A percentile compares a stretch with the other conserved stretches of the same genome.
phyloP scores from a whole-genome alignment of 2,888 invertebrate species.

The Andrena haemorrhoa region DNA sequence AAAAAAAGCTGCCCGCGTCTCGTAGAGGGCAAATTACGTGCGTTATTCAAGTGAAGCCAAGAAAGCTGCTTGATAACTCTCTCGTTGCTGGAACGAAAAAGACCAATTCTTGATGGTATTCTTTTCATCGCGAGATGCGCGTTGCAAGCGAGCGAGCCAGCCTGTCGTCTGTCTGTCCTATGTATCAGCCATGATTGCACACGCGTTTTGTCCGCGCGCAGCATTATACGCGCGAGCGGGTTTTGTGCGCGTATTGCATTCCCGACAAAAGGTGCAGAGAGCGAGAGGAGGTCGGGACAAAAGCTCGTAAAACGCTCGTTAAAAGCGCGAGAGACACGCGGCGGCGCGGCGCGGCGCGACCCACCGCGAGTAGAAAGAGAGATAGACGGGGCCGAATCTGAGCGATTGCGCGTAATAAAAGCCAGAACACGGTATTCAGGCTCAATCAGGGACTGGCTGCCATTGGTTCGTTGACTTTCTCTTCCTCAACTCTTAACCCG shows the following conservation, averaged over 20 bases:
- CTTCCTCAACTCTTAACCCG: slow-evolving; percentile 65
- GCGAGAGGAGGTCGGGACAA: slow-evolving; percentile 44
- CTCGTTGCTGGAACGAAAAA: not conserved
- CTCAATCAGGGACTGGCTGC: slow-evolving; percentile 62
- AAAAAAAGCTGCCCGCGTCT: not conserved
- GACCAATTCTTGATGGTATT: not conserved
- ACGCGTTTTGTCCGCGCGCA: slow-evolving; percentile 24
- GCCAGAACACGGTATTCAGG: slow-evolving; percentile 66
- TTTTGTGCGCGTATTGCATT: slow-evolving; percentile 50
- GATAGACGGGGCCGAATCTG: slow-evolving; percentile 49
- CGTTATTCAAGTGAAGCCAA: slow-evolving; percentile 1
- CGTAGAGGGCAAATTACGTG: not conserved
- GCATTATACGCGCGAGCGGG: slow-evolving; percentile 27
- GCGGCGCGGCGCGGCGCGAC: not conserved
- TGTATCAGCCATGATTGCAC: slow-evolving; percentile 18
- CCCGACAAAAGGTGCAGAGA: slow-evolving; percentile 49
- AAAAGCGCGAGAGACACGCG: slow-evolving; percentile 59
- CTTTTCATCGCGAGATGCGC: not conserved
- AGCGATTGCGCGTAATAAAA: slow-evolving; percentile 69
- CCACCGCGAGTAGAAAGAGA: not conserved
- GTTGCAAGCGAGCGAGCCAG: slow-evolving; percentile 1
- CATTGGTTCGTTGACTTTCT: slow-evolving; percentile 72
- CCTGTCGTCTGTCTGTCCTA: not conserved
- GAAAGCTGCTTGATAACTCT: not conserved
- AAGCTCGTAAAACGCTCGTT: slow-evolving; percentile 65